phyloP scores from a whole-genome alignment of 2,888 invertebrate genomes.

The Xanthorhoe designata region DNA sequence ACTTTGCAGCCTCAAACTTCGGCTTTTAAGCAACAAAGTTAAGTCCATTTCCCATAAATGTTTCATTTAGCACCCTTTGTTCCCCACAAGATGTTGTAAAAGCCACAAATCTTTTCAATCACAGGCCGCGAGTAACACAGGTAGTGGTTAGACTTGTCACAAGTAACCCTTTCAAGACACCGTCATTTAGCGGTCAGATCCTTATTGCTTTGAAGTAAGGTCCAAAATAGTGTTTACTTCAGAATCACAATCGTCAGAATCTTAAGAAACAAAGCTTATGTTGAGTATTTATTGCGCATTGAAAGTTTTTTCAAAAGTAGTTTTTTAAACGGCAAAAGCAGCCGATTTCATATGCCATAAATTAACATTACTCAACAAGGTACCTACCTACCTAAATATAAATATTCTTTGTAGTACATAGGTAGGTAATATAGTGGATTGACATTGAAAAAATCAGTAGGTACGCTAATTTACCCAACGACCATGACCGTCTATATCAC shows the following conservation, averaged over 20 bases:
- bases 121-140: conserved; percentile 35
- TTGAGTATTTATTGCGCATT: conserved; percentile 1
- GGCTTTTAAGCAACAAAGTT: conserved; percentile 29
- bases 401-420: conserved; percentile 2
- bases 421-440: conserved; percentile 7
- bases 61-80: conserved; percentile 42
- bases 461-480: conserved; percentile 41
- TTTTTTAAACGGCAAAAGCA: conserved; percentile 6
- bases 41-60: conserved; percentile 17
- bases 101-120: conserved; percentile 37
- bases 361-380: background rate
- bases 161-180: background rate
- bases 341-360: conserved; percentile 9
- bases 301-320: conserved; percentile 1
- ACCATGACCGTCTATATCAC: conserved; percentile 25
- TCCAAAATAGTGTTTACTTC: background rate
- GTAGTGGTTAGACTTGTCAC: conserved; percentile 29
- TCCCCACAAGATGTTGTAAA: conserved; percentile 28
- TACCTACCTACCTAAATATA: too few species aligned
- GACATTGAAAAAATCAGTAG: conserved; percentile 41
- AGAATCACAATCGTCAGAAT: background rate
- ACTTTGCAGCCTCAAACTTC: conserved; percentile 8
- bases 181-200: background rate
- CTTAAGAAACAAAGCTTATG: background rate
- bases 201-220: background rate